Conservation (phyloP, 2,113 vertebrate genomes). For the Crotalus viridis region DNA sequence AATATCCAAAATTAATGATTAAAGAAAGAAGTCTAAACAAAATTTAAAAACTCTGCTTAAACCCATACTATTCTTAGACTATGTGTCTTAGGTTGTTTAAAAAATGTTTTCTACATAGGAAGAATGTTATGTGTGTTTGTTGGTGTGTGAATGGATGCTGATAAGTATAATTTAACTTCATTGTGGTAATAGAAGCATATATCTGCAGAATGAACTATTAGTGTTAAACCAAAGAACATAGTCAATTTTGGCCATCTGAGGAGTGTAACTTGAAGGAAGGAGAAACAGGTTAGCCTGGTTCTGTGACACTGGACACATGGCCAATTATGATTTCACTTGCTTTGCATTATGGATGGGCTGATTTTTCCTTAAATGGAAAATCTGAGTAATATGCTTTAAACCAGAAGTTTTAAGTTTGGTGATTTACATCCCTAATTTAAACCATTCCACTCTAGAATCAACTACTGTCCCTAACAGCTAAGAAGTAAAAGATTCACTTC, state of each 20-base stretch:
- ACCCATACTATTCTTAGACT: not conserved
- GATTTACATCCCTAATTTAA: slow-evolving; percentile 7
- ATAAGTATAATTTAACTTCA: not conserved
- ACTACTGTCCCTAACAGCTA: not conserved
- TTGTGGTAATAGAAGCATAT: not conserved
- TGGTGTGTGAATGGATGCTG: not conserved
- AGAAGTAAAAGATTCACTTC: slow-evolving; percentile 18
- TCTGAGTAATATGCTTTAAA: slow-evolving; percentile 20
- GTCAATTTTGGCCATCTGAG: not conserved
- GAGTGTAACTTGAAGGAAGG: not conserved
- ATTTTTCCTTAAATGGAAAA: slow-evolving; percentile 13
- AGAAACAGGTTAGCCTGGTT: not conserved
- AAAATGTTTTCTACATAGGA: not conserved
- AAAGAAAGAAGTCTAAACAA: not conserved
- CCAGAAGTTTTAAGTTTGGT: slow-evolving; percentile 1
- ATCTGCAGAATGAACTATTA: not conserved
- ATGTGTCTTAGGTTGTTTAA: not conserved
- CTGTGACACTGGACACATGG: not conserved
- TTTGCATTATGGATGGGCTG: not conserved
- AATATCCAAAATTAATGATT: not conserved
- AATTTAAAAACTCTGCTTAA: not conserved
- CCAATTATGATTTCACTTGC: not conserved
- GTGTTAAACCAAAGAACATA: not conserved
- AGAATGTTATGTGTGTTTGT: not conserved
- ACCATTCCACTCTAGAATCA: slow-evolving; percentile 4